Conservation (phyloP, 2,888 invertebrate species). For the Drosophila longiperda region DNA sequence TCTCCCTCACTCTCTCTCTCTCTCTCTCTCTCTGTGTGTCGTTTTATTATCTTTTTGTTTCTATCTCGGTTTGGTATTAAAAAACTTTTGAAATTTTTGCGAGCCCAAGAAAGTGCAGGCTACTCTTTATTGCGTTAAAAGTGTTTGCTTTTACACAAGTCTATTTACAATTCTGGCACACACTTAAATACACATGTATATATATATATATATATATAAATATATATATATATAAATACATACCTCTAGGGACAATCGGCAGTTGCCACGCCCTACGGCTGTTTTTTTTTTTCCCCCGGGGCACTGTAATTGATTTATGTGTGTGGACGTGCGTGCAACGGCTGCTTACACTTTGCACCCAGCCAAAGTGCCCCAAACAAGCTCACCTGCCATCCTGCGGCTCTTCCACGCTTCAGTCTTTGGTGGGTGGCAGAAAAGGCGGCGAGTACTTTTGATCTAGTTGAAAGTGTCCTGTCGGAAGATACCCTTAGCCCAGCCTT, state of each 20-base stretch:
- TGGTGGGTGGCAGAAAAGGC: constrained; percentile 12
- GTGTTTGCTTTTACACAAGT: constrained; percentile 65
- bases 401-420: not conserved
- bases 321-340: constrained; percentile 72
- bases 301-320: constrained; percentile 77
- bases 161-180: constrained; percentile 43
- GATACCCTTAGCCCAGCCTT: not conserved
- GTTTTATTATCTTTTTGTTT: constrained; percentile 5
- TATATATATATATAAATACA: not conserved
- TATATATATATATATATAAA: constrained; percentile 10
- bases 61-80: constrained; percentile 48
- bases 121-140: constrained; percentile 73
- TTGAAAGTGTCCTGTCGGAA: constrained; percentile 20
- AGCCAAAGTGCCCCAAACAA: not conserved
- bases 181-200: constrained; percentile 7
- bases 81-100: constrained; percentile 71
- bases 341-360: constrained; percentile 58
- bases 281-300: constrained; percentile 22
- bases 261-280: constrained; percentile 32
- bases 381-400: not conserved
- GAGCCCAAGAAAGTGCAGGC: constrained; percentile 66
- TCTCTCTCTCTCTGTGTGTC: not conserved
- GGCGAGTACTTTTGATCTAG: not conserved
- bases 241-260: constrained; percentile 36
- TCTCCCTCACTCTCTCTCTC: not conserved